phyloP scores from a whole-genome alignment of 2,888 invertebrate genomes.

The Timema cristinae region DNA sequence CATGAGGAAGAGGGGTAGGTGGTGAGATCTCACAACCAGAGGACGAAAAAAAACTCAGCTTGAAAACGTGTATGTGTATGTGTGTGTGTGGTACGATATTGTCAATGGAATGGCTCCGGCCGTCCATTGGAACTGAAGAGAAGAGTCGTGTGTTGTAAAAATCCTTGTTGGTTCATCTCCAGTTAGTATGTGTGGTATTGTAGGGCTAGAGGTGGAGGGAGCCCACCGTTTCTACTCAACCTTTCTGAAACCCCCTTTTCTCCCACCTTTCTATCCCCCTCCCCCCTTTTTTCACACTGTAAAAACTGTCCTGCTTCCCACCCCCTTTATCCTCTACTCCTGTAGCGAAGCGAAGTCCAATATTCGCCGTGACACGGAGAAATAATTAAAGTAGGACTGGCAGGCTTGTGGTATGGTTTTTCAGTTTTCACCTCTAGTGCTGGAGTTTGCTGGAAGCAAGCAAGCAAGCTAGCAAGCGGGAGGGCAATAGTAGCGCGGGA shows the following conservation, averaged over 20 bases:
- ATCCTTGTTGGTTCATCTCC: slow-evolving; percentile 15
- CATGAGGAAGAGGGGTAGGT: neutral
- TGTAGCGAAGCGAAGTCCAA: slow-evolving; percentile 28
- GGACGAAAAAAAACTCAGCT: neutral
- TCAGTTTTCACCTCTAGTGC: neutral
- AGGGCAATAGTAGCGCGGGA: neutral
- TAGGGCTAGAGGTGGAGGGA: neutral
- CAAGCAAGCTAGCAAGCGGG: neutral
- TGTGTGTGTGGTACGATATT: neutral
- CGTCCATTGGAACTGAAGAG: slow-evolving; percentile 22
- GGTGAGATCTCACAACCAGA: neutral
- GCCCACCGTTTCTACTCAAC: neutral
- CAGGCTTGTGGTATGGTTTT: slow-evolving; percentile 23
- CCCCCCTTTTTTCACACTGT: slow-evolving; percentile 11
- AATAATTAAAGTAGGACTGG: slow-evolving; percentile 33
- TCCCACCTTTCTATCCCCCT: slow-evolving; percentile 10
- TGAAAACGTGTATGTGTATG: too few species aligned
- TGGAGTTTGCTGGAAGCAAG: neutral
- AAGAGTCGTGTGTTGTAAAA: slow-evolving; percentile 9
- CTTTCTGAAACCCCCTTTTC: neutral
- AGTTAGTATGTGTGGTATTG: neutral
- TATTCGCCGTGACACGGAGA: slow-evolving; percentile 32
- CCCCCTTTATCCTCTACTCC: neutral
- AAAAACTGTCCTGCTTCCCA: neutral
- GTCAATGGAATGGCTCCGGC: slow-evolving; percentile 16